Conservation (phyloP, 2,113 vertebrate species). For the Dicentrarchus labrax region DNA sequence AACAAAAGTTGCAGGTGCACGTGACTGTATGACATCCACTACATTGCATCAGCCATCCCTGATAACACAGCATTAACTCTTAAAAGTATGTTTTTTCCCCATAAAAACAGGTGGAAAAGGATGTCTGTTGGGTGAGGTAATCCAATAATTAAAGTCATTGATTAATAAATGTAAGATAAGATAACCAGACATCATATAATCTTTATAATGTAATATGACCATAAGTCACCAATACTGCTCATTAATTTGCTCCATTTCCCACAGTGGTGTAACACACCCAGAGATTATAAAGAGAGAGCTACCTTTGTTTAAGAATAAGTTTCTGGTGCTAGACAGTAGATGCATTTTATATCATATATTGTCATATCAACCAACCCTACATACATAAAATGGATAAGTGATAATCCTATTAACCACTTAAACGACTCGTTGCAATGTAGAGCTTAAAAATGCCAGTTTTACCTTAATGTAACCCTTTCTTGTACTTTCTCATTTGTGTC, state of each 20-base stretch:
- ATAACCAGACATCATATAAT: too few species aligned
- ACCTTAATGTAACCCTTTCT: background rate
- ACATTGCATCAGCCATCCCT: too few species aligned
- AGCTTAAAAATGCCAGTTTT: background rate
- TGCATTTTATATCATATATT: background rate
- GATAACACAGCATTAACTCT: too few species aligned
- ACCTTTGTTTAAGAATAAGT: background rate
- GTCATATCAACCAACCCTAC: background rate
- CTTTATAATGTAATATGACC: background rate
- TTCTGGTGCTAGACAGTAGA: background rate
- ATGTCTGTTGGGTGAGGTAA: too few species aligned
- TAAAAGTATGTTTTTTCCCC: too few species aligned
- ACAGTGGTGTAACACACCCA: background rate
- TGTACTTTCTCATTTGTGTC: background rate
- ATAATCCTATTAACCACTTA: too few species aligned
- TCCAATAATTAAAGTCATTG: too few species aligned
- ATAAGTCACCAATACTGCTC: background rate
- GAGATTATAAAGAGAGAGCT: background rate
- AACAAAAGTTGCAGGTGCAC: background rate
- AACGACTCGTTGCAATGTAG: too few species aligned
- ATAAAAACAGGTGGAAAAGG: too few species aligned
- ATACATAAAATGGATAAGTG: too few species aligned
- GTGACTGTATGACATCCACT: background rate
- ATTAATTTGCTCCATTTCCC: background rate
- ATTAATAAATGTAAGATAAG: too few species aligned